Evolutionary conservation across 2,113 vertebrate species (phyloP), one percentile per base, ranked within the genome.

Genomic region (Labeo catla): DNA sequence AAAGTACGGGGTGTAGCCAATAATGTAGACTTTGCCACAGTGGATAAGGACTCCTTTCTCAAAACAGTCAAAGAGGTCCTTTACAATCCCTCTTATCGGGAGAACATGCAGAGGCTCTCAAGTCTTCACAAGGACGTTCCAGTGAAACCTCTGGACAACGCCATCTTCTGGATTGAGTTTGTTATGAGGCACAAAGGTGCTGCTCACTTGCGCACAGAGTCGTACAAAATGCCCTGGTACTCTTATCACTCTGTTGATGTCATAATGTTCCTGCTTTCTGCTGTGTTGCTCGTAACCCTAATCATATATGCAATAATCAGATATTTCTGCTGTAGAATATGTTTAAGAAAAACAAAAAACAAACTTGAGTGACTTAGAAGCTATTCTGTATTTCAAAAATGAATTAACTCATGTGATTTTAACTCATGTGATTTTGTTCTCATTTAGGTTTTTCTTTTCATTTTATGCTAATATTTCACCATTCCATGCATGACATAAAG

Each of bases 21-120:
- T 28, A 89, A 4, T 13, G 52, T 89, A 19, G 65, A 87, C 16
- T 85, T 89, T 78, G 88, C 86, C 16, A 89, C 83, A 43, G 15
- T 89, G 80, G 82, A 84, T 21, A 89, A 89, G 61, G 78, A 54
- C 39, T 89, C 86, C 3, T 89, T 89, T 34, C 86, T 89, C 36
- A 4, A 77, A 73, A 61, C 88, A 0, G 12, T 87, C 4, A 89
- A 85, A 52, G 88, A 85, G 23, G 86, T 89, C 1, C 88, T 89
- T 68, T 57, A 87, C 79, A 39, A 87, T 1, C 63, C 88, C 61
- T 83, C 78, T 65, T 89, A 89, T 70, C 47, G 45, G 23, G 86
- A 87, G 34, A 89, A 89, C 50, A 89, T 89, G 88, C 88, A 89
- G 43, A 52, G 83, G 76, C 86, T 89, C 28, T 89, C 88, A 59